A percentile compares a stretch with the other conserved stretches of the same genome.
These are phyloP conservation scores for Spisula solida DNA, from an alignment of 2,888 invertebrate genomes.

Conservation along the genomic window DNA sequence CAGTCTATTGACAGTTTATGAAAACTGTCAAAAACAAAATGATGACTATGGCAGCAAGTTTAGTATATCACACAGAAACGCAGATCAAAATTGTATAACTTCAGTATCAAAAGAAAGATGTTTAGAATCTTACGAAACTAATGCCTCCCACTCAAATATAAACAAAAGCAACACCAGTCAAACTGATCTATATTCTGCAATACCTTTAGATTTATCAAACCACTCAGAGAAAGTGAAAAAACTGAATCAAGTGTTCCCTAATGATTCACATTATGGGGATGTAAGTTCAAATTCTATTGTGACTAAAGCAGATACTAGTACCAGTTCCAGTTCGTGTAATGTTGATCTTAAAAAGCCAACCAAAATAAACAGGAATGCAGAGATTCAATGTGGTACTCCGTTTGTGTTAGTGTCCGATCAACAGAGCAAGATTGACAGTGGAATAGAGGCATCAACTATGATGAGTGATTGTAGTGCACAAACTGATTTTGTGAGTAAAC, in stretches of 20 bases:
- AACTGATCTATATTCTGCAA: not conserved
- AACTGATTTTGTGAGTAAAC: slow-evolving; percentile 27
- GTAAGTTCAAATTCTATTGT: not conserved
- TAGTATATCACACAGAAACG: not conserved
- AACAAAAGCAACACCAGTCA: not conserved
- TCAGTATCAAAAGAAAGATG: not conserved
- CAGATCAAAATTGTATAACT: not conserved
- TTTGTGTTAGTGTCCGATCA: slow-evolving; percentile 29
- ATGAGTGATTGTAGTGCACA: slow-evolving; percentile 34
- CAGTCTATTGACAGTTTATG: too few relatives aligned
- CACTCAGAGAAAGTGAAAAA: not conserved
- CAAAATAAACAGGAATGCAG: slow-evolving; percentile 52
- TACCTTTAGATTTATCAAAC: not conserved
- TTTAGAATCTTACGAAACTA: not conserved
- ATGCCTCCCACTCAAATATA: not conserved
- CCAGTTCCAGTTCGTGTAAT: not conserved
- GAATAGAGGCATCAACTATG: not conserved
- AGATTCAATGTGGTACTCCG: slow-evolving; percentile 70
- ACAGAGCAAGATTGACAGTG: not conserved
- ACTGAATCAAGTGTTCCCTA: not conserved
- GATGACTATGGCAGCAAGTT: not conserved
- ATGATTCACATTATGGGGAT: not conserved
- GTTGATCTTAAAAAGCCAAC: not conserved
- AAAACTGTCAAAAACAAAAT: not conserved
- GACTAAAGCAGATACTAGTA: not conserved